phyloP scores from a whole-genome alignment of 2,797 vertebrate genomes.

The Acipenser ruthenus region DNA sequence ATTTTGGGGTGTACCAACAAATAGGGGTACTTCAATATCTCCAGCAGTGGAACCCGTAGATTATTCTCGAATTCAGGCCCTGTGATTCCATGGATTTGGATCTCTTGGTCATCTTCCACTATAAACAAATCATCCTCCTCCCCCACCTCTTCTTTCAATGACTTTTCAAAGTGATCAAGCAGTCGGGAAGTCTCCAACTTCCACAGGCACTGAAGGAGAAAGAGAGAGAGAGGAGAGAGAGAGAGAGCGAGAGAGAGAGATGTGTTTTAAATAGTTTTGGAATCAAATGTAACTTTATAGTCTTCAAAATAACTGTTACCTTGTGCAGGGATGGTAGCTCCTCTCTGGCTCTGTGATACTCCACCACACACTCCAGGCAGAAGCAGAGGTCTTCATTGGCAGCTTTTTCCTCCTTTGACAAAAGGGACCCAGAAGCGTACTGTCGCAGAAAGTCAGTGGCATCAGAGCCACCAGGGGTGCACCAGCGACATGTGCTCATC shows the following conservation, averaged over 20 bases:
- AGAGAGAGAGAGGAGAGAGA: not conserved
- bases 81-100: conserved; percentile 39
- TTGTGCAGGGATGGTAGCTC: conserved; percentile 49
- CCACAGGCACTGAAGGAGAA: conserved; percentile 53
- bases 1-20: conserved; percentile 56
- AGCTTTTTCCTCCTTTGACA: conserved; percentile 37
- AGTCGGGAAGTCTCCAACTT: conserved; percentile 64
- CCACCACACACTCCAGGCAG: conserved; percentile 71
- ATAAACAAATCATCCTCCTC: conserved; percentile 63
- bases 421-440: conserved; percentile 44
- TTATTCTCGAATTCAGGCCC: conserved; percentile 60
- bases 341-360: conserved; percentile 66
- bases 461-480: conserved; percentile 45
- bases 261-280: not conserved
- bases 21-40: conserved; percentile 72
- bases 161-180: conserved; percentile 49
- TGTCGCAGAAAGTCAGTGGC: conserved; percentile 42
- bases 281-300: conserved; percentile 50
- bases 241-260: not conserved
- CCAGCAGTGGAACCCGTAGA: conserved; percentile 60
- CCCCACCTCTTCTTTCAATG: conserved; percentile 38
- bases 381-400: conserved; percentile 62
- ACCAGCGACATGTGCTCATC: conserved; percentile 77
- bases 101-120: conserved; percentile 55
- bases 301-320: conserved; percentile 41